phyloP scores from a whole-genome alignment of 2,888 invertebrate genomes.

The Phaonia tiefii region DNA sequence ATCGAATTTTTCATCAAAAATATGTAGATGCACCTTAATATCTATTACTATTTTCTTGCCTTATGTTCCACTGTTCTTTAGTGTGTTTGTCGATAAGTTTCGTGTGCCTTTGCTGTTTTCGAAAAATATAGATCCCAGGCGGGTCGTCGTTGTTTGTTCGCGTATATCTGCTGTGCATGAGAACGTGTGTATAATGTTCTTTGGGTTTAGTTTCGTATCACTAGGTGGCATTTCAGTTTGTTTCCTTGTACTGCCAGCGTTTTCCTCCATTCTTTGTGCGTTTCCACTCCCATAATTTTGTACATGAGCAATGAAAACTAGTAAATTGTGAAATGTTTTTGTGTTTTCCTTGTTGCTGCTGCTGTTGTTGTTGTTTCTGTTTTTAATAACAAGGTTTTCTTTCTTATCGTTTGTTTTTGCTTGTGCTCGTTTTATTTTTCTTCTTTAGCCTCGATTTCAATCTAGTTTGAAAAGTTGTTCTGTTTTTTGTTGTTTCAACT shows the following conservation, averaged over 20 bases:
- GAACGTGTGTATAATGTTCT: constrained; percentile 7
- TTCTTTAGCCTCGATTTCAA: constrained; percentile 18
- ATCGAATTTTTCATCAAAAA: no score
- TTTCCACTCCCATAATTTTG: not conserved
- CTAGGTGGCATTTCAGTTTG: not conserved
- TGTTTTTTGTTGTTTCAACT: constrained; percentile 9
- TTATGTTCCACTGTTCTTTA: not conserved
- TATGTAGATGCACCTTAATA: no score
- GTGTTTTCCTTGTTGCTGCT: not conserved
- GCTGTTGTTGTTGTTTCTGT: not conserved
- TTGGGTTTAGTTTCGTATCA: not conserved
- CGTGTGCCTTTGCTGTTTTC: constrained; percentile 31
- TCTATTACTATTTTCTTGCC: no score
- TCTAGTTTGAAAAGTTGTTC: constrained; percentile 44
- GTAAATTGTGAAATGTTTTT: not conserved
- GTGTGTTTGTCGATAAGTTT: not conserved
- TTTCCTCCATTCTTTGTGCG: not conserved
- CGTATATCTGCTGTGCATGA: not conserved
- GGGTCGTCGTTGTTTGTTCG: constrained; percentile 52
- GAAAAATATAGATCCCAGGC: constrained; percentile 62
- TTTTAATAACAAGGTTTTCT: not conserved
- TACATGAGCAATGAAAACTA: constrained; percentile 6
- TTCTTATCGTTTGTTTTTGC: constrained; percentile 2
- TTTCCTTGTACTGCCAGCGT: not conserved
- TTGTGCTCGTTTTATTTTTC: constrained; percentile 20